phyloP scores from a whole-genome alignment of 1,140 invertebrate genomes.

The Nasonia vitripennis region DNA sequence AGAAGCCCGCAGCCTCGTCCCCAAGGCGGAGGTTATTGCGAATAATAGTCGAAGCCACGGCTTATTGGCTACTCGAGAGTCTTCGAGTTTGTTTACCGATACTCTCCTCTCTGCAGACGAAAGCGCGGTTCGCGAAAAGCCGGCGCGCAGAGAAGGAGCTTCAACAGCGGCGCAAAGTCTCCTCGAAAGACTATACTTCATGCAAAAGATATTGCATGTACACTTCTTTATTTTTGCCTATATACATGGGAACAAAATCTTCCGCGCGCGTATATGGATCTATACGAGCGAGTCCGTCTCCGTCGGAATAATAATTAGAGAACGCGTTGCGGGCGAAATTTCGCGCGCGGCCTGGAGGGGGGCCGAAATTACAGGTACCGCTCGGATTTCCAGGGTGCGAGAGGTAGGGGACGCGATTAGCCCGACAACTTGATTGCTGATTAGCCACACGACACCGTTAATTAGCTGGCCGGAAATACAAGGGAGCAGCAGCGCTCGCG shows the following conservation, averaged over 20 bases:
- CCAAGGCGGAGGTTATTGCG: conserved; percentile 40
- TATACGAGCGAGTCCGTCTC: neutral
- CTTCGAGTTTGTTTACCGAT: conserved; percentile 51
- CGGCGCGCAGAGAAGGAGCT: neutral
- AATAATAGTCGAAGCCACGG: conserved; percentile 51
- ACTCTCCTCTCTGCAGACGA: conserved; percentile 17
- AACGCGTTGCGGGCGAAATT: neutral
- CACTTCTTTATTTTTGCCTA: neutral
- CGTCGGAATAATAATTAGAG: conserved; percentile 45
- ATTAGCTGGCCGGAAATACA: conserved; percentile 51
- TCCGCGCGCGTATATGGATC: too few species aligned
- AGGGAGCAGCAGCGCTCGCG: conserved; percentile 39
- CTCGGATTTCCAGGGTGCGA: conserved; percentile 50
- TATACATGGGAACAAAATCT: too few species aligned
- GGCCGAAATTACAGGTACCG: conserved; percentile 38
- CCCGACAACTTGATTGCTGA: conserved; percentile 48
- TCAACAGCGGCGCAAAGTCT: conserved; percentile 8
- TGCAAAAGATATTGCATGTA: conserved; percentile 32
- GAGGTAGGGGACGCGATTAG: conserved; percentile 36
- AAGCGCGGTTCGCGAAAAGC: neutral
- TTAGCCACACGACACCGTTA: conserved; percentile 52
- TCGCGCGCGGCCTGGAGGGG: neutral
- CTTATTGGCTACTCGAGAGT: conserved; percentile 49
- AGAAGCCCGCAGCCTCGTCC: neutral
- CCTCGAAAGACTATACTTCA: neutral